Base-by-base conservation (phyloP, 2,888 invertebrate species). In the Napeogenes sylphis region DNA sequence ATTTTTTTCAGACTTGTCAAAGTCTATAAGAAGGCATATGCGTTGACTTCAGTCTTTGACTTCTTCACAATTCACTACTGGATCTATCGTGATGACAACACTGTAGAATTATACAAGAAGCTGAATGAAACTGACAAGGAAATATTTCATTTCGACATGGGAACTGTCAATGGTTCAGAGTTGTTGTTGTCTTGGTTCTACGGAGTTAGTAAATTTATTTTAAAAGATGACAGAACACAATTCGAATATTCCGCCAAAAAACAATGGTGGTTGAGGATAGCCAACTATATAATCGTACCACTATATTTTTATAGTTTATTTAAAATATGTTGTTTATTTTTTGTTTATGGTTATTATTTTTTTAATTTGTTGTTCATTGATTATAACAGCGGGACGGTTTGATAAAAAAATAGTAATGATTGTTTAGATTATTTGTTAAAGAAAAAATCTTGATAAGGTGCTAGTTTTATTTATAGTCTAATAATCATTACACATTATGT, bases 71-170 rank as follows among this genome's bases (percentile, higher is more conserved):
- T 56, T 6, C 75, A 75, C 58, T 67, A 69, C 0, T 78, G 76
- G 73, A 67, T 67, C 10, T 72, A 75, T 8, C 58, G 66, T 2
- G 77, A 75, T 33, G 66, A 45, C 35, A 78, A 78, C 61, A 68
- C 73, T 1, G 35, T 60, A 2, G 33, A 55, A 3, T 14, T 78
- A 0, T 70, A 64, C n/a, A 63, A 68, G 2, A 59, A 45, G 3
- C 45, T 75, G 13, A 71, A 76, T 2, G 38, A 64, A 10, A 51
- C 54, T 0, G 78, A 78, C 61, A 71, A 66, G 56, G 13, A 57
- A 0, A 73, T 78, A 8, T 78, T 67, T 53, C 68, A 71, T 45
- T 75, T 70, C 46, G 70, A 78, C 14, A 62, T 73, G 21, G 42
- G 54, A 0, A 58, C 62, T 0, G 55, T 78, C 0, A 64, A 72